Conservation (phyloP, 2,113 vertebrate species). For the Mormyrus iriodes region DNA sequence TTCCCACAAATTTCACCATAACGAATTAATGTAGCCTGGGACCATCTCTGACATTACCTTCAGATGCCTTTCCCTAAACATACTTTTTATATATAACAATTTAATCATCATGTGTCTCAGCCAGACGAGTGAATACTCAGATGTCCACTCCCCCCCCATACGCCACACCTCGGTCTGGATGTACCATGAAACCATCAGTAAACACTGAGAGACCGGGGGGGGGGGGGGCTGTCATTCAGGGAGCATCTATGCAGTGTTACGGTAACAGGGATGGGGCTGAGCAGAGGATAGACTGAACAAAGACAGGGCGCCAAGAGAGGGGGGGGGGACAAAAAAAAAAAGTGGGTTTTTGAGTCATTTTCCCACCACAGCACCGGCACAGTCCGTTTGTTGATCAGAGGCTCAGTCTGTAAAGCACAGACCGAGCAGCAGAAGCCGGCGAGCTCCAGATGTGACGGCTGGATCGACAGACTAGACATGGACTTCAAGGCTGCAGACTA, state of each 20-base stretch:
- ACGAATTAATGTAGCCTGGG: slow-evolving; percentile 35
- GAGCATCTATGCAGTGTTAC: background rate
- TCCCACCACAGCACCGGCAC: background rate
- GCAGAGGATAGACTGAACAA: background rate
- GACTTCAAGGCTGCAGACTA: background rate
- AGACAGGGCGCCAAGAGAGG: too few species aligned
- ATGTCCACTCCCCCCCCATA: background rate
- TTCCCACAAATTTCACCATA: slow-evolving; percentile 75
- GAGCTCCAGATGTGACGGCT: background rate
- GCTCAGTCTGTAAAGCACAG: background rate
- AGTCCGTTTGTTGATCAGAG: background rate
- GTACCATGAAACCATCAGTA: background rate
- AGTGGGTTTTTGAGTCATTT: background rate
- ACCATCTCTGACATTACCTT: background rate
- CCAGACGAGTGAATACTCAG: background rate
- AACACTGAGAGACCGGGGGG: background rate
- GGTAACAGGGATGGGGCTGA: background rate
- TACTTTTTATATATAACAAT: background rate
- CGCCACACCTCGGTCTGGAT: background rate
- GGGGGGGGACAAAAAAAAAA: background rate
- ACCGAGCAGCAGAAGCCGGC: background rate
- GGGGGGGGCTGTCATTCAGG: background rate
- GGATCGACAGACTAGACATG: background rate
- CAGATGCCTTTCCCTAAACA: background rate
- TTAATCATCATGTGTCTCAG: background rate